These are phyloP conservation scores for Eidolon helvum DNA, from an alignment of 2,113 vertebrate genomes.

Conservation along the genomic window DNA sequence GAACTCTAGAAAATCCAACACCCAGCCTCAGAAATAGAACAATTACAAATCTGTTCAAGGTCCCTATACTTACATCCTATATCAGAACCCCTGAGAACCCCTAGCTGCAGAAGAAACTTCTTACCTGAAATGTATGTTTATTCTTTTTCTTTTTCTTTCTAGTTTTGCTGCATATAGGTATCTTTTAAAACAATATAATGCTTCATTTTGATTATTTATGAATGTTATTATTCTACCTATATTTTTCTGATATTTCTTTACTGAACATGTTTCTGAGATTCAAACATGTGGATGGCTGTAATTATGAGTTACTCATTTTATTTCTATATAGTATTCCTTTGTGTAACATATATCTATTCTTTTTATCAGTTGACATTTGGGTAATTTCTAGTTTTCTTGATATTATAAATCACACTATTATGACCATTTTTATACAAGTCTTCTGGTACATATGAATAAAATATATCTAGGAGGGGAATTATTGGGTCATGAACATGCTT, in stretches of 20 bases:
- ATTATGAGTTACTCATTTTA: neutral
- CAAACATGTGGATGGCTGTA: neutral
- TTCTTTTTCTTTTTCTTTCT: neutral
- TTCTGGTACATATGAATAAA: neutral
- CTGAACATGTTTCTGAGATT: neutral
- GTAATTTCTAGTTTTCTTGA: neutral
- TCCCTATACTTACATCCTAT: neutral
- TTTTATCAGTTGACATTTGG: neutral
- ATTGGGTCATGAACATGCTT: neutral
- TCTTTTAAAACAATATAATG: neutral
- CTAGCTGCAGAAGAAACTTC: neutral
- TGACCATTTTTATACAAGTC: neutral
- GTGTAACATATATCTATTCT: neutral
- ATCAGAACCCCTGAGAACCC: neutral
- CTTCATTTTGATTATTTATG: neutral
- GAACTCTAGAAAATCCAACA: neutral
- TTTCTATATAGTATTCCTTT: neutral
- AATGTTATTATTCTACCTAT: neutral
- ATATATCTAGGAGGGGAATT: neutral
- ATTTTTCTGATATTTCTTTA: neutral
- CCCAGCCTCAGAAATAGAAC: neutral
- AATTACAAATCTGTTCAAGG: neutral
- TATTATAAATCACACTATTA: neutral
- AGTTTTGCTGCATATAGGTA: neutral
- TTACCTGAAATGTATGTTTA: neutral